Evolutionary conservation across 2,888 invertebrate species (phyloP), one percentile per base, ranked within the genome.

Genomic region (Pachycephus smyrnensis): DNA sequence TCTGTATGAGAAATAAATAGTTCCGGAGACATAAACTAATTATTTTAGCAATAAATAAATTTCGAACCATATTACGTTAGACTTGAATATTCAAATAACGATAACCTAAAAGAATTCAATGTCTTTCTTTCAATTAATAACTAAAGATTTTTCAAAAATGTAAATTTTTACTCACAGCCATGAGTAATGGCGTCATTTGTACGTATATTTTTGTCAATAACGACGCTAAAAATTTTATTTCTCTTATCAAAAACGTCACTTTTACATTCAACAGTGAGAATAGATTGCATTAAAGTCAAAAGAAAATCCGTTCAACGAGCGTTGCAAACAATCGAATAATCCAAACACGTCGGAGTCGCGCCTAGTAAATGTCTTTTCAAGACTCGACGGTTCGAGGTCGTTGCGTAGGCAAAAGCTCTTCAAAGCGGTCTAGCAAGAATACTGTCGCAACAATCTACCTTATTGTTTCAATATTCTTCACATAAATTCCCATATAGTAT

Each of bases 351-450:
- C 3, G 40, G 12, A 35, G 32, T 32, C 30, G 69, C 12, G 69
- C 35, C 37, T 35, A 69, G 40, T 75, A 75, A 37, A 75, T 55
- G 40, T 36, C 30, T 55, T 75, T 30, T 11, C 11, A 75, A 75
- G 35, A 30, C 37, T 15, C 15, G 12, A 36, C 55, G 55, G 55
- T 23, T 55, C 55, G 55, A 55, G 55, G 55, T 23, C 55, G 23
- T 55, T 55, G 55, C 55, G 55, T 55, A 55, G 55, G 55, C 23
- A 55, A 55, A 55, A 55, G 55, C 9, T 55, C 55, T 55, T 55
- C 55, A 55, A 23, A 55, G 55, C 55, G 23, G 9, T 23, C 55
- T 55, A 23, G 55, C 55, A 55, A 55, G 55, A 55, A 55, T 23
- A 55, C 55, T 55, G 55, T 55, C 55, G 55, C 55, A 55, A 55